Evolutionary conservation across 2,797 vertebrate genomes (phyloP), one percentile per base, ranked within the genome.

Genomic region (Acridotheres tristis): DNA sequence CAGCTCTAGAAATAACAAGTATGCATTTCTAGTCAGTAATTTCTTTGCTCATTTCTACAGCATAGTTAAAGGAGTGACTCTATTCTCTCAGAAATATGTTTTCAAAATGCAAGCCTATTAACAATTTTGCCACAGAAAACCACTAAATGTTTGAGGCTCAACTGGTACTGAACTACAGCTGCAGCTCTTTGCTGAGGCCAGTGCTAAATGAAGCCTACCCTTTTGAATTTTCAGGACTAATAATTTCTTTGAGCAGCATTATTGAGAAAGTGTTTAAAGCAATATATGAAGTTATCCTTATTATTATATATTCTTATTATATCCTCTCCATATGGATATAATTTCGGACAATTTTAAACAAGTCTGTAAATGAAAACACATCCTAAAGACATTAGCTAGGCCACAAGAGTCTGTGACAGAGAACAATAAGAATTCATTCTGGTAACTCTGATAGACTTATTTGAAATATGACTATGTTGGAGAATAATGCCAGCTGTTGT

Each of bases 391-490:
- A 71, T 63, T 32, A 57, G 19, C 53, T 80, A 48, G 26, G 48
- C 32, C 75, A 62, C 48, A 54, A 62, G 80, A 85, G 50, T 48
- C 66, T 86, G 50, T 74, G 71, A 83, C 26, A 77, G 30, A 96
- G 16, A 90, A 61, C 57, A 83, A 26, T 48, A 91, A 92, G 48
- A 57, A 89, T 73, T 87, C 15, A 87, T 93, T 65, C 54, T 66
- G 32, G 65, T 93, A 88, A 88, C 27, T 83, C 83, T 92, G 30
- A 94, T 79, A 83, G 72, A 50, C 43, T 48, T 59, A 75, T 76
- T 42, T 88, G 75, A 97, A 95, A 96, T 68, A 92, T 3, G 13
- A 66, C 75, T 94, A 80, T 67, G 78, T 53, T 83, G 92, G 74
- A 92, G 47, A 94, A 65, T 74, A 95, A 86, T 36, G 51, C 36